Base-by-base conservation (phyloP, 53 echinoderm and acorn worm species). In the Echinometra lucunter region DNA sequence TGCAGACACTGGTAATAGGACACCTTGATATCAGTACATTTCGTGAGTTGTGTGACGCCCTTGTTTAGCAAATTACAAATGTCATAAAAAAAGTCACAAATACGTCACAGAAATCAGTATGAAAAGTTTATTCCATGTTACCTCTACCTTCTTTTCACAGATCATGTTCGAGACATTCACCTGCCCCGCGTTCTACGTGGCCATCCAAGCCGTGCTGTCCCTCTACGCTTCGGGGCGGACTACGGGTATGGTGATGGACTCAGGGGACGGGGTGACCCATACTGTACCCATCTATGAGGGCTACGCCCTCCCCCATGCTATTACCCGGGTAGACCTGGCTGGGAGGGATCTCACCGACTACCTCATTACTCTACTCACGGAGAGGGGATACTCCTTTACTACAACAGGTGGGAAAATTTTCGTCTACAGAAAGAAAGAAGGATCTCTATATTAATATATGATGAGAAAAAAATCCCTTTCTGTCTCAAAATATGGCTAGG, bases 291-390 rank as follows among this genome's bases (percentile, higher is more conserved):
- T 98, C 95, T 98, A 98, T 93, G 98, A 98, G 88, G 98, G 98
- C 93, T 98, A 98, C 95, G 98, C 98, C 94, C 96, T 98, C 57
- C 98, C 98, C 95, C 98, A 98, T 96, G 98, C 98, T 95, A 98
- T 98, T 94, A 97, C 97, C 83, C 96, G 98, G 94, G 89, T 98
- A 94, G 98, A 98, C 95, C 95, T 98, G 72, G 98, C 98, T 66
- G 98, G 98, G 38, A 96, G 98, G 92, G 98, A 97, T 94, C 95
- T 98, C 66, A 97, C 98, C 58, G 98, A 98, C 89, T 97, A 98
- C 96, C 97, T 98, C 94, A 98, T 98, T 96, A 98, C 97, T 72
- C 97, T 98, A 82, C 95, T 98, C 37, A 98, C 98, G 27, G 98
- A 98, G 93, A 95, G 98, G 88, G 98, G 98, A 38, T 98, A 98